These are phyloP conservation scores for Strix uralensis DNA, from an alignment of 2,113 vertebrate species.

Conservation along the genomic window DNA sequence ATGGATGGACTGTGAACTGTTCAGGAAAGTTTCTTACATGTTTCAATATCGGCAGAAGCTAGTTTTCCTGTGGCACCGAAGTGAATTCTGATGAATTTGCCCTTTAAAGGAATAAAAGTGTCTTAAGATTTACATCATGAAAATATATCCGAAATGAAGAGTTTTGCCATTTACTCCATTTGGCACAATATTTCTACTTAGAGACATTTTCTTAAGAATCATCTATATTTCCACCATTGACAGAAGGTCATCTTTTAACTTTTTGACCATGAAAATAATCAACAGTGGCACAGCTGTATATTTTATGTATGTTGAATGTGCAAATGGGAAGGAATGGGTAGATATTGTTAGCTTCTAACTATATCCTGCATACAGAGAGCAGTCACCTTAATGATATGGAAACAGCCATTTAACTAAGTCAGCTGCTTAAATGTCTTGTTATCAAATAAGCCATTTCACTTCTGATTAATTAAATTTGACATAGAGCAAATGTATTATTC, in stretches of 20 bases:
- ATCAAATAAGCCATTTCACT: neutral
- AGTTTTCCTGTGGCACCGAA: conserved; percentile 90
- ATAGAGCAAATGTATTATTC: neutral
- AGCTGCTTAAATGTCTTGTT: neutral
- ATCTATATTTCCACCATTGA: neutral
- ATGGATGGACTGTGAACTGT: neutral
- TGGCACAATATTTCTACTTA: neutral
- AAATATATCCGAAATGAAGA: neutral
- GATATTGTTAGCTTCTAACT: neutral
- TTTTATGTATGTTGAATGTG: neutral
- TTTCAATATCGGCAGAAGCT: conserved; percentile 82
- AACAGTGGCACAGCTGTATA: neutral
- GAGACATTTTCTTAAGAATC: neutral
- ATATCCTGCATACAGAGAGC: neutral
- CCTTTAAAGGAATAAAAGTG: conserved; percentile 66
- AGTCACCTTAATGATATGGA: neutral
- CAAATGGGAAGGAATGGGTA: neutral
- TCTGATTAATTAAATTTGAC: neutral
- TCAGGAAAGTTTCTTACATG: conserved; percentile 62
- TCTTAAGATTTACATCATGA: neutral
- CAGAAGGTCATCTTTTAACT: neutral
- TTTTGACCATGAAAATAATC: neutral
- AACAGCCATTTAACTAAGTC: neutral
- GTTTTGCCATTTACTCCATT: neutral
- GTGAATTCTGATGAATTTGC: conserved; percentile 94